Conservation (phyloP, 2,888 invertebrate species). For the Seira ritae region DNA sequence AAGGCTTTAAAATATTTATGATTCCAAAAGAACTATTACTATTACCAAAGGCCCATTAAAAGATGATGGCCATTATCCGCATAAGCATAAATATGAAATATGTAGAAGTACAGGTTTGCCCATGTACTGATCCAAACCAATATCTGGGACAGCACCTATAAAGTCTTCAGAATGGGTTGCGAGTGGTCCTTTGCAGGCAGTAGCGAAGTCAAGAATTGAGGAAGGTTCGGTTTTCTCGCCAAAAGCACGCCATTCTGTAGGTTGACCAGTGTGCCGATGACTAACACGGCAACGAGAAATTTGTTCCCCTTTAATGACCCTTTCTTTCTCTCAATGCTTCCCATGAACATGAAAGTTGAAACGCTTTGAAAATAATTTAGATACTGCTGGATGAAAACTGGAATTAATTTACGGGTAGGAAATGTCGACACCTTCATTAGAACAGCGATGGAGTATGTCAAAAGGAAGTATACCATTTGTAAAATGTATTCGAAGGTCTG, state of each 20-base stretch:
- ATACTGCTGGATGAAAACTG: slow-evolving; percentile 29
- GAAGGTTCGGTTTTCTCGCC: slow-evolving; percentile 28
- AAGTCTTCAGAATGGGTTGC: too few species aligned
- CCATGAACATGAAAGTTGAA: slow-evolving; percentile 3
- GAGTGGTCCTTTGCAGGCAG: too few species aligned
- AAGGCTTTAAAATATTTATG: too few species aligned
- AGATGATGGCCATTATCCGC: background rate
- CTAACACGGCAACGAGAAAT: background rate
- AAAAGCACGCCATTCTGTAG: slow-evolving; percentile 31
- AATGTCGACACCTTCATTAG: background rate
- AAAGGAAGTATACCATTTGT: slow-evolving; percentile 33
- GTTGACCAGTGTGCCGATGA: slow-evolving; percentile 1
- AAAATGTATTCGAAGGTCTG: slow-evolving; percentile 19
- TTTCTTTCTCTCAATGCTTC: background rate
- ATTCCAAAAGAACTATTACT: too few species aligned
- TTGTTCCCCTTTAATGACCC: background rate
- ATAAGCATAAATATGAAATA: slow-evolving; percentile 31
- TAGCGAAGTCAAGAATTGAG: slow-evolving; percentile 49
- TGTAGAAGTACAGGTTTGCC: slow-evolving; percentile 39
- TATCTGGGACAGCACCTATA: slow-evolving; percentile 14
- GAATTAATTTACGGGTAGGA: background rate
- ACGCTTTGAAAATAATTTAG: slow-evolving; percentile 27
- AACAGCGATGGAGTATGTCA: slow-evolving; percentile 24
- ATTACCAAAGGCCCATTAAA: too few species aligned
- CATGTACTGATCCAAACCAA: slow-evolving; percentile 38